Conservation (phyloP, 2,113 vertebrate species). For the Prunella fulvescens region DNA sequence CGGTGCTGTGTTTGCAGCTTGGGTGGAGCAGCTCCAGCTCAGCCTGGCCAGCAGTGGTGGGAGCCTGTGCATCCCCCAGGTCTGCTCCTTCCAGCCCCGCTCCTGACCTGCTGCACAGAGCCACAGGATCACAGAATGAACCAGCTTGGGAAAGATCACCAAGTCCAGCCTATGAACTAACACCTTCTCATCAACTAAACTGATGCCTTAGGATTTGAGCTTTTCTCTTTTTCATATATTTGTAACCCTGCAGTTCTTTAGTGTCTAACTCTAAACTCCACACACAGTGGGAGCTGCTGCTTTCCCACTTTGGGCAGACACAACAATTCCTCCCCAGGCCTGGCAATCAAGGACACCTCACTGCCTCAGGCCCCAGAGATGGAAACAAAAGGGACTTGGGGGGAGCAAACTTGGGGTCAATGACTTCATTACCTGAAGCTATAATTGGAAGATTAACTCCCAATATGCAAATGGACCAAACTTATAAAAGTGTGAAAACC, state of each 20-base stretch:
- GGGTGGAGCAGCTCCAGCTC: accelerated
- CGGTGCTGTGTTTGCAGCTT: accelerated
- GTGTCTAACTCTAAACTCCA: background rate
- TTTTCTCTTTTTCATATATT: accelerated
- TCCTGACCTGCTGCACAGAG: accelerated
- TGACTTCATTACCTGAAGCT: background rate
- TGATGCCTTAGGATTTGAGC: background rate
- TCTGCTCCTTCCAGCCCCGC: accelerated
- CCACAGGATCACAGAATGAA: background rate
- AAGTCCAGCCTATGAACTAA: too few relatives aligned
- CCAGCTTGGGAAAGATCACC: background rate
- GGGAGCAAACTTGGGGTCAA: background rate
- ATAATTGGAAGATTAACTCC: background rate
- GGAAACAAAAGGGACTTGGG: background rate
- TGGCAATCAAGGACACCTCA: background rate
- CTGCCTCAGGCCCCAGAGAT: background rate
- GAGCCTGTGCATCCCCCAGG: accelerated
- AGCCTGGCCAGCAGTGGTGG: accelerated
- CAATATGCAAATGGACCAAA: background rate
- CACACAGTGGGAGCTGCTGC: background rate
- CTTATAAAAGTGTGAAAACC: background rate
- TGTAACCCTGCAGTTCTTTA: background rate
- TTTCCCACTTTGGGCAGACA: background rate
- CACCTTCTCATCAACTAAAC: background rate
- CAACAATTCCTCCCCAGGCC: background rate